Conservation (phyloP, 2,113 vertebrate species). For the Macroglossus sobrinus region DNA sequence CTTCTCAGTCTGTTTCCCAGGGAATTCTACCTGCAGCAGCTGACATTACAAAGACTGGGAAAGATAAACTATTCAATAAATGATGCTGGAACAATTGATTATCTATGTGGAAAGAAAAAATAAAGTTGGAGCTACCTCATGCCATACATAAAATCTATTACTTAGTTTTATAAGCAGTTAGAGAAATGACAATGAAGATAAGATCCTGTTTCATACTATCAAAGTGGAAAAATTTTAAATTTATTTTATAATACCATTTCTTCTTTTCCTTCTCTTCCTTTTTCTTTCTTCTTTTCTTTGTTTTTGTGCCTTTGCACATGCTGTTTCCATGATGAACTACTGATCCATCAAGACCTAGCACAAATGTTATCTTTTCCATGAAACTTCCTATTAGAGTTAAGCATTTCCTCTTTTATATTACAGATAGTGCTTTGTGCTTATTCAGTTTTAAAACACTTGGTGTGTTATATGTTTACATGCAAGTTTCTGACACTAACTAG, state of each 20-base stretch:
- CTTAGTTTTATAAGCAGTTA: neutral
- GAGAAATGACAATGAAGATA: neutral
- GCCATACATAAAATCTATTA: neutral
- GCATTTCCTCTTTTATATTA: neutral
- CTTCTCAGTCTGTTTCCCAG: neutral
- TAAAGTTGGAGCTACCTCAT: neutral
- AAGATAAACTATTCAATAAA: neutral
- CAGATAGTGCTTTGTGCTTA: neutral
- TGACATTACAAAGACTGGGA: neutral
- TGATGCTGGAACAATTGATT: neutral
- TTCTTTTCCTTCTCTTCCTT: neutral
- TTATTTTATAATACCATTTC: neutral
- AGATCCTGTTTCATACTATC: neutral
- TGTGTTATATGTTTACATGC: neutral
- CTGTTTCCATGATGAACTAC: neutral
- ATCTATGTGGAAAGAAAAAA: neutral
- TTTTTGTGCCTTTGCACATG: neutral
- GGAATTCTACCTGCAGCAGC: neutral
- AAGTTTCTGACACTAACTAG: neutral
- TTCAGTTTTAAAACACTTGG: neutral
- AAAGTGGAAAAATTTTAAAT: neutral
- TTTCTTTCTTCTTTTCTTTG: neutral
- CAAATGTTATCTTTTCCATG: neutral
- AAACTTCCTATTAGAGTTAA: neutral
- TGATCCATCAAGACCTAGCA: neutral